Conservation (phyloP, 35 echinoderm and acorn worm genomes). For the Heliocidaris tuberculata region DNA sequence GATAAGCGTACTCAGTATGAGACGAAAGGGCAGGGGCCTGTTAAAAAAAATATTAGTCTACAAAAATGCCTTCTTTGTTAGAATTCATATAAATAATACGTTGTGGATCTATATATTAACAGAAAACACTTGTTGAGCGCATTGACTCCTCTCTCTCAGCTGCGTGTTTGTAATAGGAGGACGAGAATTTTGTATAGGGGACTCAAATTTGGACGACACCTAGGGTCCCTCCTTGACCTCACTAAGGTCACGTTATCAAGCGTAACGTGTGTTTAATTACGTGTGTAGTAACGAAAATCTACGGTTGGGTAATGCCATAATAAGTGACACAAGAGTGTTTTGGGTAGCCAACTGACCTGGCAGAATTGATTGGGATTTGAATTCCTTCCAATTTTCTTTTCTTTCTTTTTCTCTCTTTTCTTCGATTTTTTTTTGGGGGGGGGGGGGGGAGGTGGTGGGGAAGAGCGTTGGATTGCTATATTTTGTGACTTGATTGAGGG, state of each 20-base stretch:
- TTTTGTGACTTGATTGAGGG: background rate
- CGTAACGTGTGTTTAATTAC: background rate
- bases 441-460: background rate
- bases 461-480: too few species aligned
- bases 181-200: background rate
- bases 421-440: too few species aligned
- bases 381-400: background rate
- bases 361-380: background rate
- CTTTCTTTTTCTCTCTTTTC: too few species aligned
- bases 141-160: too few species aligned
- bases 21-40: too few species aligned
- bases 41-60: too few species aligned
- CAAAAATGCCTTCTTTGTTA: too few species aligned
- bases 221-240: background rate
- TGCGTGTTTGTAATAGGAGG: background rate
- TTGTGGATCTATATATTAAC: too few species aligned
- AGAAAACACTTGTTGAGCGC: too few species aligned
- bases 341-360: background rate
- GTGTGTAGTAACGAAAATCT: background rate
- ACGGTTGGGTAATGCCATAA: background rate
- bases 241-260: background rate
- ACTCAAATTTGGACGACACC: background rate
- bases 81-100: too few species aligned
- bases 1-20: too few species aligned
- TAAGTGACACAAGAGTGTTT: background rate